phyloP scores from a whole-genome alignment of 2,797 vertebrate genomes.

The Siniperca scherzeri region DNA sequence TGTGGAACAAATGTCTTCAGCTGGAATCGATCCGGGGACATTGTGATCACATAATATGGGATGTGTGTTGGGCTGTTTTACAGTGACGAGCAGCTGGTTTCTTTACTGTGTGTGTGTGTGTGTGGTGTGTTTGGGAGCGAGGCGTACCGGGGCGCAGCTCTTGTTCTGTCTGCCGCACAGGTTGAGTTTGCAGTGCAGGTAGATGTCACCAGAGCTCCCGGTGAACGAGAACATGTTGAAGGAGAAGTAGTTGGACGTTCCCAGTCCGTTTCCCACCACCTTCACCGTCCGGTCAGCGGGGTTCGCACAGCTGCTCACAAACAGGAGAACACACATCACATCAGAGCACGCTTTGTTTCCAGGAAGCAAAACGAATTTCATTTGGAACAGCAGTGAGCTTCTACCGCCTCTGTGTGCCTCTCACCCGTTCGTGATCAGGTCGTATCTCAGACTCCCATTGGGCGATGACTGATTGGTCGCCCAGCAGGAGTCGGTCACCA shows the following conservation, averaged over 20 bases:
- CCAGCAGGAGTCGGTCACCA: slow-evolving; percentile 62
- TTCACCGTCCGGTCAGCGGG: slow-evolving; percentile 25
- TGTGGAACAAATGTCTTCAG: too few relatives aligned
- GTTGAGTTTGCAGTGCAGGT: slow-evolving; percentile 49
- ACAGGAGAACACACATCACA: background rate
- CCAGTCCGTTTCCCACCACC: slow-evolving; percentile 24
- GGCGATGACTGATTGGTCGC: background rate
- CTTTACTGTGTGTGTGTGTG: background rate
- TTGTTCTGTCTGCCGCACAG: slow-evolving; percentile 21
- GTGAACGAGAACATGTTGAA: slow-evolving; percentile 59
- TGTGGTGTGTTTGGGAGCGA: background rate
- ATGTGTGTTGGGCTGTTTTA: too few relatives aligned
- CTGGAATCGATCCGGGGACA: too few relatives aligned
- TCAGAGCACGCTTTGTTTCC: background rate
- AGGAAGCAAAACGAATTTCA: background rate
- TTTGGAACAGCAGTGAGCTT: background rate
- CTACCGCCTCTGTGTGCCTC: background rate
- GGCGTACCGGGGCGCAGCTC: slow-evolving; percentile 34
- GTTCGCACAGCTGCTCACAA: slow-evolving; percentile 27
- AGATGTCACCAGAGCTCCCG: background rate
- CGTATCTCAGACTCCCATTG: background rate
- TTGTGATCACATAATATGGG: too few relatives aligned
- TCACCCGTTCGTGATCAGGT: slow-evolving; percentile 40
- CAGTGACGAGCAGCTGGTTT: background rate
- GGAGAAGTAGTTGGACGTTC: slow-evolving; percentile 51